Conservation (phyloP, 2,797 vertebrate species). For the Gymnoscopelus microlampas region DNA sequence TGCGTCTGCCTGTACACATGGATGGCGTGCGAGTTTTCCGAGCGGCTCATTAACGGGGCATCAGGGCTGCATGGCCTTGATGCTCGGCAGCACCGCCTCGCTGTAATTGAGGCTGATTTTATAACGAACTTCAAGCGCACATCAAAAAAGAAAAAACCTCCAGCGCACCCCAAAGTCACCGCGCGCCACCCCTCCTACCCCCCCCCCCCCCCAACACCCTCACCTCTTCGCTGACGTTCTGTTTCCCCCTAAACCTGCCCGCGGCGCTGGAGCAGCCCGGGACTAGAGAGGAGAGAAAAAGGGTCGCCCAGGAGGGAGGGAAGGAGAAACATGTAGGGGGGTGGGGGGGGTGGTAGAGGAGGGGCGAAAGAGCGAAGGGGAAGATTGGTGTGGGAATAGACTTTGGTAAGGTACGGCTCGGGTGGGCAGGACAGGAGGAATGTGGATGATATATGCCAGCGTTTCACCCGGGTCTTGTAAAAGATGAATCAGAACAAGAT, state of each 20-base stretch:
- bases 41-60: slow-evolving; percentile 76
- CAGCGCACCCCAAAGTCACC: slow-evolving; percentile 59
- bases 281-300: background rate
- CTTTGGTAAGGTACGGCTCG: slow-evolving; percentile 29
- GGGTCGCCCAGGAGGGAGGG: too few relatives aligned
- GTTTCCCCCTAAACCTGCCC: slow-evolving; percentile 28
- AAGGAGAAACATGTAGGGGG: slow-evolving; percentile 16
- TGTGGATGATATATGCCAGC: slow-evolving; percentile 36
- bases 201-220: slow-evolving; percentile 3
- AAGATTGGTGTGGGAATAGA: slow-evolving; percentile 36
- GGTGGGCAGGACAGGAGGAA: slow-evolving; percentile 46
- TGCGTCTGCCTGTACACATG: slow-evolving; percentile 26
- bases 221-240: slow-evolving; percentile 14
- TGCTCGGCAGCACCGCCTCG: slow-evolving; percentile 57
- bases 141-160: slow-evolving; percentile 46
- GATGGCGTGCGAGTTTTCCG: slow-evolving; percentile 48
- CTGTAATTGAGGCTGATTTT: slow-evolving; percentile 78
- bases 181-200: slow-evolving; percentile 20
- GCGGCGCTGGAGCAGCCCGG: slow-evolving; percentile 32
- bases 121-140: slow-evolving; percentile 76
- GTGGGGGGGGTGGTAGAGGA: slow-evolving; percentile 1
- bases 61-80: slow-evolving; percentile 64
- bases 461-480: slow-evolving; percentile 58
- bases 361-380: slow-evolving; percentile 8
- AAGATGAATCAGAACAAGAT: slow-evolving; percentile 61